phyloP scores from a whole-genome alignment of 2,888 invertebrate species.

The Drosophila neutralis region DNA sequence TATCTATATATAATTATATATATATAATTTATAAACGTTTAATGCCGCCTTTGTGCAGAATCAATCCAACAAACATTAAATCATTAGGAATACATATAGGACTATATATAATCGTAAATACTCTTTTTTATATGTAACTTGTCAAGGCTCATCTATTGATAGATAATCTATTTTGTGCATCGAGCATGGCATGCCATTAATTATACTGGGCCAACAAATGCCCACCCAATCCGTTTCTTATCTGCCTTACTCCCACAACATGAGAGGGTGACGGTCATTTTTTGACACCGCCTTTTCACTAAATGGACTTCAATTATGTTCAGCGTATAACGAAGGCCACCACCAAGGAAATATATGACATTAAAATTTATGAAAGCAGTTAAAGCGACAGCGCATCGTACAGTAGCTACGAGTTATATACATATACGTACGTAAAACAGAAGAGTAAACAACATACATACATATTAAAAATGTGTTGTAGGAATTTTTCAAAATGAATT shows the following conservation, averaged over 20 bases:
- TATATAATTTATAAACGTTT: constrained; percentile 76
- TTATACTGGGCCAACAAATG: constrained; percentile 47
- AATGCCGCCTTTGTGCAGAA: constrained; percentile 61
- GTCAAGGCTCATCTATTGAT: constrained; percentile 72
- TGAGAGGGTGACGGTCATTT: constrained; percentile 27
- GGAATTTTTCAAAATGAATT: constrained; percentile 74
- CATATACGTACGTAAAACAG: constrained; percentile 5
- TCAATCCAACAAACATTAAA: constrained; percentile 55
- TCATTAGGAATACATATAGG: constrained; percentile 35
- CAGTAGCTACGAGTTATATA: constrained; percentile 21
- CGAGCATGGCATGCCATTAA: constrained; percentile 71
- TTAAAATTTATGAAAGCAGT: constrained; percentile 74
- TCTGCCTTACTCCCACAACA: constrained; percentile 10
- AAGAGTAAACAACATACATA: background rate
- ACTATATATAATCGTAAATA: constrained; percentile 4
- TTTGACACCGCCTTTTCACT: constrained; percentile 78
- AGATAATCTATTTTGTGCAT: constrained; percentile 78
- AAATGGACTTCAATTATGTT: constrained; percentile 80
- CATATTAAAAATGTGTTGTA: constrained; percentile 32
- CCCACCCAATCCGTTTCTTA: constrained; percentile 42
- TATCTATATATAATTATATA: background rate
- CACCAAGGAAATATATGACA: constrained; percentile 56
- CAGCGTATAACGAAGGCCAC: constrained; percentile 35
- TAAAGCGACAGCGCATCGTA: constrained; percentile 45
- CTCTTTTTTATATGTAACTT: constrained; percentile 46